phyloP scores from a whole-genome alignment of 2,797 vertebrate species.

The Agapornis canus region DNA sequence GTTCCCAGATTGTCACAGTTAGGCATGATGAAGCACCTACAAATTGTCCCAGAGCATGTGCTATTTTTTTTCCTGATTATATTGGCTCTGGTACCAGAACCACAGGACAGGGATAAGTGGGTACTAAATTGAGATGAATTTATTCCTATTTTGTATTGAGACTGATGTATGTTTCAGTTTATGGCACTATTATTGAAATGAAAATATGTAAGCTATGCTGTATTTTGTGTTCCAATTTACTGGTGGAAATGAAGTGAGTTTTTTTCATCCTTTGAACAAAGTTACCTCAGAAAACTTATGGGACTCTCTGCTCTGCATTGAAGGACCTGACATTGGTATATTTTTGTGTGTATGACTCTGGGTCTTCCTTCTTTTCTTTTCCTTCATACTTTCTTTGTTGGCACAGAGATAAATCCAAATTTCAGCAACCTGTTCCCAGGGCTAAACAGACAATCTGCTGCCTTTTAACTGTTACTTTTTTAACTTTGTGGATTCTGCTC shows the following conservation, averaged over 20 bases:
- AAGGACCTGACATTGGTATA: background rate
- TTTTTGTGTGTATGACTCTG: background rate
- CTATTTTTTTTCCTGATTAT: background rate
- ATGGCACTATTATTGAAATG: background rate
- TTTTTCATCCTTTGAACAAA: background rate
- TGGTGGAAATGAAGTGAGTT: background rate
- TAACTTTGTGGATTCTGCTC: background rate
- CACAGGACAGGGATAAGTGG: background rate
- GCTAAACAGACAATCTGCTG: background rate
- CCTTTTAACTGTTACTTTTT: background rate
- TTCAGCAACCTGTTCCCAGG: background rate
- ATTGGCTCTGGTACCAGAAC: background rate
- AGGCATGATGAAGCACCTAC: background rate
- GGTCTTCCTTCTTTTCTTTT: background rate
- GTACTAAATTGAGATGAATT: background rate
- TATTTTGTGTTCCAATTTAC: background rate
- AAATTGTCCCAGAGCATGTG: background rate
- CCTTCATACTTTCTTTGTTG: background rate
- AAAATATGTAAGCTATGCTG: background rate
- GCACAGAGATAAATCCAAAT: background rate
- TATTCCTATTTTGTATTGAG: background rate
- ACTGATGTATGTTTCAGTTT: background rate
- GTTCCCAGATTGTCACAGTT: background rate
- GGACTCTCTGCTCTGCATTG: background rate
- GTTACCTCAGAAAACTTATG: background rate